Evolutionary conservation across 2,113 vertebrate species (phyloP), one percentile per base, ranked within the genome.

Genomic region (Petaurus breviceps): DNA sequence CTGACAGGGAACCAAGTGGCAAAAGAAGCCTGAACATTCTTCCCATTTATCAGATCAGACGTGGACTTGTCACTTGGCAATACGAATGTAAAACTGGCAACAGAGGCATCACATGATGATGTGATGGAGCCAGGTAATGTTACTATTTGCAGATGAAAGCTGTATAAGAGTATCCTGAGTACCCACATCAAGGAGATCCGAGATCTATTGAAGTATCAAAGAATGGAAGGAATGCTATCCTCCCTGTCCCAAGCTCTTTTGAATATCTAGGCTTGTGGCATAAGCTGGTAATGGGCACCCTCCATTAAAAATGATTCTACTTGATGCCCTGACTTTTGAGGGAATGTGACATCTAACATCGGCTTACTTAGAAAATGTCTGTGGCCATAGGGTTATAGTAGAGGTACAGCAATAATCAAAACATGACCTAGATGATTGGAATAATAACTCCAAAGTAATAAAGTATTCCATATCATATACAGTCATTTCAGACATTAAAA

Each of bases 401-500:
- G 55, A 93, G 19, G n/a, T 23, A 24, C n/a, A 97, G 89, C 57
- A 95, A 43, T 7, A 55, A 26, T 96, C 16, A 54, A 90, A 90
- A 3, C 12, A 16, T 55, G 52, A n/a, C 3, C 11, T 53, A 43
- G 28, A 22, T 50, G 47, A 61, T 2, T 46, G 57, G 50, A 7
- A 31, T 28, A 22, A 52, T 24, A 68, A 91, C 43, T 47, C 49
- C 47, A 51, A 77, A 55, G 51, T 89, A 91, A 92, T 52, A 54
- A 94, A 94, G 90, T 68, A 57, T 47, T 52, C 51, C 51, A 89
- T 51, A 19, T 49, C 46, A 37, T 22, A 3, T 52, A 84, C 51
- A n/a, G 11, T 6, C 92, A 49, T 57, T 91, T 96, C 92, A 89
- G 92, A 90, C 55, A 43, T 92, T 55, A 93, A 95, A 91, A 92